Evolutionary conservation across 53 echinoderm and acorn worm species (phyloP).

Genomic region (Actinopyga echinites): DNA sequence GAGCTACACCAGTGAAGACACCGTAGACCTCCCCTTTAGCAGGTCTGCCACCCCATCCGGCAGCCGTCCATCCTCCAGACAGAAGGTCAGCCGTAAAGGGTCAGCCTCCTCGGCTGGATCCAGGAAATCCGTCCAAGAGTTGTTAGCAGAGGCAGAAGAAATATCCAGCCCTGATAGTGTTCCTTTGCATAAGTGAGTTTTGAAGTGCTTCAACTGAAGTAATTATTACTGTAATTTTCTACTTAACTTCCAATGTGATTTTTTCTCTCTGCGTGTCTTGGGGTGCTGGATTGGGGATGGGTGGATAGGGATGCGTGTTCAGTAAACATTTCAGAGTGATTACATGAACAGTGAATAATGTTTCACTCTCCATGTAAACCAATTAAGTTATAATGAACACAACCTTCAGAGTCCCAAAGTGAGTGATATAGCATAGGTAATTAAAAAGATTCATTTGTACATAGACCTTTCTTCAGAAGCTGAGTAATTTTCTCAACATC

Average conservation of each 20-base stretch:
- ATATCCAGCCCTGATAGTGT: constrained; percentile 82
- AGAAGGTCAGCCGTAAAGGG: constrained; percentile 30
- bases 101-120: constrained; percentile 67
- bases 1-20: constrained; percentile 50
- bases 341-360: too few relatives aligned
- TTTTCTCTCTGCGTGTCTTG: too few relatives aligned
- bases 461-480: too few relatives aligned
- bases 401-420: too few relatives aligned
- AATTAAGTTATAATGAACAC: too few relatives aligned
- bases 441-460: too few relatives aligned
- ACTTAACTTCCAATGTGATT: not conserved
- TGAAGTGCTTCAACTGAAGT: not conserved
- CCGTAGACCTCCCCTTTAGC: constrained; percentile 52
- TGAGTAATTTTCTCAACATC: too few relatives aligned
- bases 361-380: too few relatives aligned
- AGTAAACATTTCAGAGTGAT: too few relatives aligned
- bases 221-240: not conserved
- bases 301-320: too few relatives aligned
- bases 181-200: constrained; percentile 63
- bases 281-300: too few relatives aligned
- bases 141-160: constrained; percentile 86
- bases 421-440: too few relatives aligned
- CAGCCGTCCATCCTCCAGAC: constrained; percentile 19
- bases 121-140: constrained; percentile 83
- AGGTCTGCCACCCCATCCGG: constrained; percentile 43